Conservation (phyloP, 2,113 vertebrate genomes). For the Coryphaenoides rupestris region DNA sequence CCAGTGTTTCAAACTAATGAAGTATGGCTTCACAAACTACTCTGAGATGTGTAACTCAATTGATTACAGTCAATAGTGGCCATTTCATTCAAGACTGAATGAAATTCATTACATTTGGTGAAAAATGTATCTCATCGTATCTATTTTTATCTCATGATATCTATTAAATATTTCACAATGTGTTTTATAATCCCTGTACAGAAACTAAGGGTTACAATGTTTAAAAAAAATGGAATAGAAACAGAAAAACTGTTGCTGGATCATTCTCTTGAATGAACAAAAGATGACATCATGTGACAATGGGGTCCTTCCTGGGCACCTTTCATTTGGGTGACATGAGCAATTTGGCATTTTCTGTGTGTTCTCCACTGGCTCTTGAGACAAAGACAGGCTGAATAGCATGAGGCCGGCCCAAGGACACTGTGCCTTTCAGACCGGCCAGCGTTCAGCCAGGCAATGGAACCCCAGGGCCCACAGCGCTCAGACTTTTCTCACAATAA, state of each 20-base stretch:
- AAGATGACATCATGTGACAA: conserved; percentile 34
- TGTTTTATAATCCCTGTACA: background rate
- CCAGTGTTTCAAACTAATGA: background rate
- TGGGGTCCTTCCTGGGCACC: conserved; percentile 43
- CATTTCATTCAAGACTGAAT: conserved; percentile 17
- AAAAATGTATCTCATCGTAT: conserved; percentile 10
- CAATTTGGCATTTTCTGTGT: conserved; percentile 61
- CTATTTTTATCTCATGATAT: conserved; percentile 14
- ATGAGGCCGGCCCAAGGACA: conserved; percentile 82
- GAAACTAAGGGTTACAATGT: background rate
- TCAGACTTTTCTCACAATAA: conserved; percentile 96
- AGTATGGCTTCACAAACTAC: background rate
- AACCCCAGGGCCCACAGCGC: conserved; percentile 83
- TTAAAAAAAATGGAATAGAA: too few species aligned
- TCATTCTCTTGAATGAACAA: background rate
- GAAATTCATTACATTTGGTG: conserved; percentile 13
- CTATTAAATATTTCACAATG: conserved; percentile 10
- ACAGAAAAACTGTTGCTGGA: too few species aligned
- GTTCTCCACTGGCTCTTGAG: conserved; percentile 55
- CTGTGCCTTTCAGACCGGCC: conserved; percentile 83
- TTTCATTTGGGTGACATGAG: conserved; percentile 60
- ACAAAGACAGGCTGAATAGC: conserved; percentile 81
- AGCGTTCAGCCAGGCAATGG: conserved; percentile 84
- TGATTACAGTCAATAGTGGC: background rate
- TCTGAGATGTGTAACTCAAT: background rate